Percentiles rank a stretch among this genome's conserved stretches.
Conservation (phyloP, 2,888 invertebrate genomes). For the Autographa gamma region DNA sequence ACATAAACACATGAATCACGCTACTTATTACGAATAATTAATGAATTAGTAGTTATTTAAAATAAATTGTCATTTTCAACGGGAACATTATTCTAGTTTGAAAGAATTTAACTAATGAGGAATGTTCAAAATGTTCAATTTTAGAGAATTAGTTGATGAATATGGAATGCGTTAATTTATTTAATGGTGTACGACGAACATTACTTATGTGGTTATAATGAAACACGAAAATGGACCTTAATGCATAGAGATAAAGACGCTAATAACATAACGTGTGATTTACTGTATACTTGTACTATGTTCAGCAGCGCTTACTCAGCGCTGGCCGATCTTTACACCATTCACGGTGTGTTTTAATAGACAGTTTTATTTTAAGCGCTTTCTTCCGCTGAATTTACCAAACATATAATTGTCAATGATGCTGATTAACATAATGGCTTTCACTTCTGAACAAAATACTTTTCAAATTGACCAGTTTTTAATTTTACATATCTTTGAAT, state of each 20-base stretch:
- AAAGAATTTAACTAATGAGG: background rate
- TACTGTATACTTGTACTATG: too few relatives aligned
- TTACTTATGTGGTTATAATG: background rate
- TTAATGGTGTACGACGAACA: background rate
- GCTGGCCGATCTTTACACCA: too few relatives aligned
- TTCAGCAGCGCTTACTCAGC: too few relatives aligned
- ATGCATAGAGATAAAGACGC: background rate
- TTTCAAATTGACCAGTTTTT: slow-evolving; percentile 19
- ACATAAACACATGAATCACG: background rate
- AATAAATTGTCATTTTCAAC: background rate
- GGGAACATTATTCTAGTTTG: background rate
- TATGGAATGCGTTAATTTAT: slow-evolving; percentile 1
- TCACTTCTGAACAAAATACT: slow-evolving; percentile 27
- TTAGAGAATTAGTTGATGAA: background rate
- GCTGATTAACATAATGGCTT: slow-evolving; percentile 33
- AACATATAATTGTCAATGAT: slow-evolving; percentile 11
- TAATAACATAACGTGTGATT: too few relatives aligned
- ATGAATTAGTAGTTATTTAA: background rate
- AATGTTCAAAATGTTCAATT: background rate
- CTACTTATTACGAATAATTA: background rate
- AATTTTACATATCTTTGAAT: slow-evolving; percentile 8
- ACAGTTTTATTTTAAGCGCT: background rate
- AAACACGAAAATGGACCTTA: background rate
- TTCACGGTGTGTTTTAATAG: too few relatives aligned
- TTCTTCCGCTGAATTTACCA: background rate